Percentiles rank a stretch among this genome's conserved stretches.
These are phyloP conservation scores for Bombycilla garrulus DNA, from an alignment of 2,113 vertebrate genomes.

Conservation along the genomic window DNA sequence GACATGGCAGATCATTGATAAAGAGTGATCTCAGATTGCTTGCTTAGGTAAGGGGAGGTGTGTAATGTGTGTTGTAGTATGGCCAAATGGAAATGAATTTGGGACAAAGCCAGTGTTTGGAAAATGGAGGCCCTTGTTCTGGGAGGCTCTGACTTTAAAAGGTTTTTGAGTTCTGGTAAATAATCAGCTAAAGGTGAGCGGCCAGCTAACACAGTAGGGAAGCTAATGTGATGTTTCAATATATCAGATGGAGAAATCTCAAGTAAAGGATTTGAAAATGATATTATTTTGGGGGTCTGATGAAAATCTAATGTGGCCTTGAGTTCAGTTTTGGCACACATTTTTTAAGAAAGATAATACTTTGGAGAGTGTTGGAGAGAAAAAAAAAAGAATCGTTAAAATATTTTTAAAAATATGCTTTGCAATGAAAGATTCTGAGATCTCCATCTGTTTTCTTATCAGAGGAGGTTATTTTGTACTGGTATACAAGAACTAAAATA, in stretches of 20 bases:
- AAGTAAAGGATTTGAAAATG: neutral
- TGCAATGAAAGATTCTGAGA: neutral
- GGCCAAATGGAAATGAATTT: neutral
- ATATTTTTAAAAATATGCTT: neutral
- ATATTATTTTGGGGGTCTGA: neutral
- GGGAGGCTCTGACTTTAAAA: neutral
- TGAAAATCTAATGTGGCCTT: neutral
- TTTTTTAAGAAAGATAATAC: neutral
- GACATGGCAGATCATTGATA: neutral
- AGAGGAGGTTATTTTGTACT: constrained; percentile 10
- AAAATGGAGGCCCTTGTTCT: neutral
- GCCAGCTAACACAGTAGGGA: neutral
- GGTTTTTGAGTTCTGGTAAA: neutral
- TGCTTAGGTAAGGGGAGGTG: neutral
- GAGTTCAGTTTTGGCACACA: neutral
- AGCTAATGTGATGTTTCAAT: neutral
- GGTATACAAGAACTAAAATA: constrained; percentile 2
- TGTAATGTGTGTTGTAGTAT: neutral
- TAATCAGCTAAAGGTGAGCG: neutral
- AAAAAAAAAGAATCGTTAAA: neutral
- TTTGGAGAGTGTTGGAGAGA: neutral
- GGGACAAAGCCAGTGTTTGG: neutral
- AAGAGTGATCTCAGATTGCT: neutral
- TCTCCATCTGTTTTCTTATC: constrained; percentile 55
- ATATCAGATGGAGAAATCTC: neutral